Conservation (phyloP, 2,113 vertebrate genomes). For the Miniopterus natalensis region DNA sequence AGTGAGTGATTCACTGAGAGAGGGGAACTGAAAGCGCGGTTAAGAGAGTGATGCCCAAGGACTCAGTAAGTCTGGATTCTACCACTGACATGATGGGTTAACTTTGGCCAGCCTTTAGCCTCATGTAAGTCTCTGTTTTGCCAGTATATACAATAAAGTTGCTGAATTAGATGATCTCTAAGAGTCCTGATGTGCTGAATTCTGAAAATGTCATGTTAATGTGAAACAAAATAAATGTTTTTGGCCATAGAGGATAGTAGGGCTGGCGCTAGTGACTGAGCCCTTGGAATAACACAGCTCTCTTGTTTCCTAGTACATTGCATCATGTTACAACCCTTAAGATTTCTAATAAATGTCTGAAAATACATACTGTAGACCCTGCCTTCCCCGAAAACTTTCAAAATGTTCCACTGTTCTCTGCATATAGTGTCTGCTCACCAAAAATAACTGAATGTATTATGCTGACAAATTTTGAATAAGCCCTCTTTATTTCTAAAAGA, state of each 20-base stretch:
- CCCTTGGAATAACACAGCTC: background rate
- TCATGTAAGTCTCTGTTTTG: background rate
- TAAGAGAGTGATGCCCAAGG: background rate
- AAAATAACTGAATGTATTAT: conserved; percentile 45
- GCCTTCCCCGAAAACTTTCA: background rate
- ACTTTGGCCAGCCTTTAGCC: background rate
- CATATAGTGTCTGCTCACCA: background rate
- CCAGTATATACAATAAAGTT: background rate
- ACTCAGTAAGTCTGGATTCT: background rate
- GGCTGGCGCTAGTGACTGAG: background rate
- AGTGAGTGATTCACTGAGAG: background rate
- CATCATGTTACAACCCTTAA: background rate
- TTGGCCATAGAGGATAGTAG: background rate
- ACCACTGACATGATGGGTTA: background rate
- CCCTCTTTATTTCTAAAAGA: conserved; percentile 40
- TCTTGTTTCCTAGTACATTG: background rate
- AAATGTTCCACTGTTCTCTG: background rate
- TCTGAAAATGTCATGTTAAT: conserved; percentile 27
- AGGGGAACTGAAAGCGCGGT: background rate
- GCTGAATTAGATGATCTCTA: background rate
- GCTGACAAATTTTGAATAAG: conserved; percentile 52
- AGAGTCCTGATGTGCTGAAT: background rate
- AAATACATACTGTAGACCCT: conserved; percentile 7
- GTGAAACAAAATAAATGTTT: background rate
- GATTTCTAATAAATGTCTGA: conserved; percentile 41